Evolutionary conservation across 1,140 invertebrate species (phyloP).

Genomic region (Drosophila ananassae): DNA sequence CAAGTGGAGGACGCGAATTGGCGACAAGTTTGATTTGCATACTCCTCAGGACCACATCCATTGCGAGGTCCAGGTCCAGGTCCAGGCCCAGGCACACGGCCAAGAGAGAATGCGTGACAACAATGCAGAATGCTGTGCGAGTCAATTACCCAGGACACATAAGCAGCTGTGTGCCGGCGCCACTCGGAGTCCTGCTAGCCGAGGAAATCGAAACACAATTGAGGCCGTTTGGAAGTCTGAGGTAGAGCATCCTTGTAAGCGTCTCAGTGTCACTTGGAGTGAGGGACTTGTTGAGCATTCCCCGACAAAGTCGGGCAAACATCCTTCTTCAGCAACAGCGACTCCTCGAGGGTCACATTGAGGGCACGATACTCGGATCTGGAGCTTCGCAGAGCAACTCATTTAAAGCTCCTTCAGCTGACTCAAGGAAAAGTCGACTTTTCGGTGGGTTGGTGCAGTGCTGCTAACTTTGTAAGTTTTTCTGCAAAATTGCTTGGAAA

Average conservation of each 20-base stretch:
- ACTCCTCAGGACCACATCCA: slow-evolving; percentile 39
- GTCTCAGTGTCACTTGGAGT: slow-evolving; percentile 44
- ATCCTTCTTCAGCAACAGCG: slow-evolving; percentile 11
- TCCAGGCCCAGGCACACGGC: neutral
- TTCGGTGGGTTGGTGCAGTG: slow-evolving; percentile 18
- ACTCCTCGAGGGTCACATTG: slow-evolving; percentile 14
- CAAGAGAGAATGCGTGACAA: slow-evolving; percentile 61
- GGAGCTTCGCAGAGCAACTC: slow-evolving; percentile 56
- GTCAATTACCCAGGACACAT: slow-evolving; percentile 81
- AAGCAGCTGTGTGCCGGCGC: slow-evolving; percentile 59
- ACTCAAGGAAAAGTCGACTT: slow-evolving; percentile 30
- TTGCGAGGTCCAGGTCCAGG: slow-evolving; percentile 12
- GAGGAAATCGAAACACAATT: slow-evolving; percentile 72
- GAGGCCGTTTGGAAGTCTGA: slow-evolving; percentile 34
- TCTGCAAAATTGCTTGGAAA: slow-evolving; percentile 76
- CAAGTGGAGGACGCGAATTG: slow-evolving; percentile 46
- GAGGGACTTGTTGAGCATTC: slow-evolving; percentile 73
- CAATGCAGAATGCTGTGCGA: slow-evolving; percentile 72
- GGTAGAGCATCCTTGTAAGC: slow-evolving; percentile 7
- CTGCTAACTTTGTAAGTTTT: slow-evolving; percentile 71
- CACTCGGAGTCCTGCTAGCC: slow-evolving; percentile 35
- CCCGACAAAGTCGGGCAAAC: slow-evolving; percentile 4
- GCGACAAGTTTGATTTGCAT: slow-evolving; percentile 76
- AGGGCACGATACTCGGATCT: neutral
- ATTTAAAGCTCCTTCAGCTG: slow-evolving; percentile 67